Base-by-base conservation (phyloP, 2,113 vertebrate species). In the Alethe diademata region DNA sequence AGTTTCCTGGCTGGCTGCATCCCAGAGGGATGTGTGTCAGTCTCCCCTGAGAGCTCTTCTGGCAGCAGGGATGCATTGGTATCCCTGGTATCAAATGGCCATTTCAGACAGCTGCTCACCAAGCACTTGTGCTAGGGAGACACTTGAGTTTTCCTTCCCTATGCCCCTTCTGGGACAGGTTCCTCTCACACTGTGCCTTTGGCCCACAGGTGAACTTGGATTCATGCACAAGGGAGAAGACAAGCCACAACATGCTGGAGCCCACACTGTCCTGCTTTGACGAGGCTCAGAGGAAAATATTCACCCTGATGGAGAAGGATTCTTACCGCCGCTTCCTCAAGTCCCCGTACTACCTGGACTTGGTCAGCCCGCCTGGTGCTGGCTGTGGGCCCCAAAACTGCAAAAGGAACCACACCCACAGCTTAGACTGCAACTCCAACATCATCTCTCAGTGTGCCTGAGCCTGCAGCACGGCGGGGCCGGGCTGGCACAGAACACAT, bases 271-370 rank as follows among this genome's bases (percentile, higher is more conserved):
- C 98, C 84, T 99, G 98, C 95, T 99, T 99, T 50, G 98, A 99
- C 29, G 96, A 97, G 12, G 99, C 99, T 22, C 99, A 99, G 98
- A 98, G 91, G 82, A 99, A 98, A 97, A 98, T 99, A 92, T 99
- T 98, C 97, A 98, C 97, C 90, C 97, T 99, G 78, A 99, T 99
- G 99, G 99, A 99, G 96, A 99, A 99, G 96, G 99, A 99, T 98
- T 99, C 98, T 25, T 99, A 99, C 88, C 98, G 98, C 66, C 98
- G 99, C 62, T 99, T 99, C 93, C 99, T 99, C 78, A 98, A 98
- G 91, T 99, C 99, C 28, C 97, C 97, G 76, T 98, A 99, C 97
- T 99, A 99, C 94, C 97, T 99, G 80, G 98, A 98, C 81, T 94
- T 99, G 95, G 96, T 98, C 84, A 94, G 45, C 79, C 91, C 97